These are phyloP conservation scores for Myopa tessellatipennis DNA, from an alignment of 2,888 invertebrate genomes.

Conservation along the genomic window DNA sequence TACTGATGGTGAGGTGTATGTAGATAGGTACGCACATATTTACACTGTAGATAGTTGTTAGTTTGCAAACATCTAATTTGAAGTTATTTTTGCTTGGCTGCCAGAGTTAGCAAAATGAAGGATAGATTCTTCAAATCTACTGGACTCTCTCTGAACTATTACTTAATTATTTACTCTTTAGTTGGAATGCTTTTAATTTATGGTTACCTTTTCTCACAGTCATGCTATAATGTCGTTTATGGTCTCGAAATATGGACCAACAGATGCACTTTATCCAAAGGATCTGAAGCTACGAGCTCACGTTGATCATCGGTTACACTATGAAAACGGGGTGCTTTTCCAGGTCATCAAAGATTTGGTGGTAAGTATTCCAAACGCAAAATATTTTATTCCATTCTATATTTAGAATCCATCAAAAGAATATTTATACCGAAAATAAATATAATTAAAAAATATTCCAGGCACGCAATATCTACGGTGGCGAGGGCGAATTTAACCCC, in stretches of 20 bases:
- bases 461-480: conserved; percentile 62
- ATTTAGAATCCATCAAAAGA: neutral
- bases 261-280: conserved; percentile 71
- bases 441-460: conserved; percentile 42
- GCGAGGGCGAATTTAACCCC: conserved; percentile 55
- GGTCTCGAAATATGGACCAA: conserved; percentile 70
- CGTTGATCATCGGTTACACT: conserved; percentile 72
- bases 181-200: too few species aligned
- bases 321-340: conserved; percentile 70
- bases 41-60: too few species aligned
- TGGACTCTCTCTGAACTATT: too few species aligned
- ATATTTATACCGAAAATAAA: neutral
- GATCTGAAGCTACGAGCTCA: conserved; percentile 70
- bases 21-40: conserved; percentile 67
- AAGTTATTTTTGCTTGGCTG: too few species aligned
- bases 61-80: too few species aligned
- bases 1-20: conserved; percentile 69
- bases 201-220: conserved; percentile 55
- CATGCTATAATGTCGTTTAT: conserved; percentile 71
- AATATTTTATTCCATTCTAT: neutral
- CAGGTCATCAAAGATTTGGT: conserved; percentile 67
- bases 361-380: conserved; percentile 61
- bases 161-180: too few species aligned
- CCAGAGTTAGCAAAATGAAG: too few species aligned
- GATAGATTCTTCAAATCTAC: too few species aligned